These are phyloP conservation scores for Aphis gossypii DNA, from an alignment of 1,140 invertebrate species.

Conservation along the genomic window DNA sequence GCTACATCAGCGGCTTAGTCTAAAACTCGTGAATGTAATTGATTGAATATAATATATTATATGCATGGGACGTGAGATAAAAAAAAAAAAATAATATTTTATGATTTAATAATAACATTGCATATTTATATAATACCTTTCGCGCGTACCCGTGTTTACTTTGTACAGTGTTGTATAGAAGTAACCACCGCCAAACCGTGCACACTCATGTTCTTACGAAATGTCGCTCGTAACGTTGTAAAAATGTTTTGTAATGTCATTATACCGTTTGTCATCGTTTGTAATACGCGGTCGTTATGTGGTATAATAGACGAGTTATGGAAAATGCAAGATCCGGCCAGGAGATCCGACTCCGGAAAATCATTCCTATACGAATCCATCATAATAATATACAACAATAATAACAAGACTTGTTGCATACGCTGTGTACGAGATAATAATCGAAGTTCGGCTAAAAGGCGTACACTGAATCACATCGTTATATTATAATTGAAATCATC, in stretches of 20 bases:
- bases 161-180: no score
- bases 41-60: neutral
- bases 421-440: neutral
- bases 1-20: neutral
- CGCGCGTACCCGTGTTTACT: no score
- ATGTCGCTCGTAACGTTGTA: neutral
- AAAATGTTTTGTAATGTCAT: neutral
- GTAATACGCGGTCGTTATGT: no score
- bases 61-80: neutral
- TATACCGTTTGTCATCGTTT: no score
- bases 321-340: no score
- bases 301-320: no score
- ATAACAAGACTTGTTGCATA: neutral
- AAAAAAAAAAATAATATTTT: no score
- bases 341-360: no score
- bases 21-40: neutral
- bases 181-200: neutral
- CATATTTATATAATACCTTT: neutral
- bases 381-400: neutral
- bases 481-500: neutral
- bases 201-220: neutral
- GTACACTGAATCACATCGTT: neutral
- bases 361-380: no score
- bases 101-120: neutral
- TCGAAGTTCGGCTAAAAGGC: neutral